Evolutionary conservation across 1,140 invertebrate genomes (phyloP), one percentile per base, ranked within the genome.

Genomic region (Eufriesea mexicana): DNA sequence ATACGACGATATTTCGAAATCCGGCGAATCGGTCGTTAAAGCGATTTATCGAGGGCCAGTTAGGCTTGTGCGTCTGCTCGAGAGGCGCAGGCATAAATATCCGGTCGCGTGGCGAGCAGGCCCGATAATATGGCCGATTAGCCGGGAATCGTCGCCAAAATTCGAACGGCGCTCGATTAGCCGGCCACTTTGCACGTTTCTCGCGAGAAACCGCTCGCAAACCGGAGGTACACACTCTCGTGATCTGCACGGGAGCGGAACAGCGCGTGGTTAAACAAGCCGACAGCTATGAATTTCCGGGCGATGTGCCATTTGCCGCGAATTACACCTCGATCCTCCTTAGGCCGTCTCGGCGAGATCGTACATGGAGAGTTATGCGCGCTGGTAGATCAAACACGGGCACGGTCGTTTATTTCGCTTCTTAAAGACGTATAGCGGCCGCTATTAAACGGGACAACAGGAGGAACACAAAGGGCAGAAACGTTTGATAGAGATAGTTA

Each of bases 321-420:
- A 74, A 74, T 74, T 74, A 74, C 51, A 59, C 54, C 71, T 74
- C n/a, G 71, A 74, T 74, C 71, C 71, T 45, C n/a, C 71, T 71
- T 28, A 12, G 54, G 6, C 9, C 18, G 20, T n/a, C 66, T 25
- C 45, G 23, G n/a, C 45, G 66, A 49, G 66, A 68, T 68, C 66
- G 66, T 49, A 47, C 35, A 35, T 12, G 1, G 6, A 20, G 71
- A 74, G 25, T 74, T 47, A 59, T 25, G 71, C 54, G 14, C 20
- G 51, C 35, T 23, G 2, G 28, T 20, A 18, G 16, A n/a, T 74
- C 55, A 61, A 74, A 74, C 35, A 25, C n/a, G n/a, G 14, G 45
- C 71, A 42, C 8, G 10, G 0, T 1, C 12, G 23, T 74, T n/a
- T 25, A 59, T n/a, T 25, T 35, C 70, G 51, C 6, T 73, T 74